Conservation (phyloP, 2,888 invertebrate species). For the Scaptomyza polygonia region DNA sequence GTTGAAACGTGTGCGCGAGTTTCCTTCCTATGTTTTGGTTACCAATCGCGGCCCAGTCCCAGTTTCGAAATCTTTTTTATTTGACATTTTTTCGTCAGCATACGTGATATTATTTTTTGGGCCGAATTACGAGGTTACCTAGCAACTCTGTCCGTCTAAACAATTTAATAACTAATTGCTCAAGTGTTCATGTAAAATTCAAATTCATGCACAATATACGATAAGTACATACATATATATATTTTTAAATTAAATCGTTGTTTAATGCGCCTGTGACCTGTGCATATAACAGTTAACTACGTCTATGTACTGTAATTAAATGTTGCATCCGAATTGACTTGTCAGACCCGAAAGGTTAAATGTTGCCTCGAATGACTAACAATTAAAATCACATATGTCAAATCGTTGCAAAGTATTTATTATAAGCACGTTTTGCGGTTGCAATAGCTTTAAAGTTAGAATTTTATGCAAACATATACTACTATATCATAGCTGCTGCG, state of each 20-base stretch:
- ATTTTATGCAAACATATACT: background rate
- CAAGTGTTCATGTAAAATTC: background rate
- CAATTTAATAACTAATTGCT: slow-evolving; percentile 3
- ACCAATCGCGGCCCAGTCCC: slow-evolving; percentile 71
- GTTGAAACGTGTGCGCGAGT: slow-evolving; percentile 57
- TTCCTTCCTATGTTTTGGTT: slow-evolving; percentile 67
- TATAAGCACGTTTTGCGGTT: background rate
- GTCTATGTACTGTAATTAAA: background rate
- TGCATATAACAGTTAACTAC: background rate
- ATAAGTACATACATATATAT: background rate
- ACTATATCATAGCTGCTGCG: slow-evolving; percentile 31
- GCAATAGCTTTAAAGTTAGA: background rate
- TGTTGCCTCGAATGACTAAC: background rate
- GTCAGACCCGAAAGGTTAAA: background rate
- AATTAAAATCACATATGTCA: background rate
- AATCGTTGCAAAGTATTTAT: background rate
- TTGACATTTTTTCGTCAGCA: slow-evolving; percentile 40
- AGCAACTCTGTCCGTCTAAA: slow-evolving; percentile 2
- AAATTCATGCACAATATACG: background rate
- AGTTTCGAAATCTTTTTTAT: slow-evolving; percentile 49
- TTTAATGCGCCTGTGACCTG: background rate
- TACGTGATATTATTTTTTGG: slow-evolving; percentile 46
- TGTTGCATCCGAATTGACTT: background rate
- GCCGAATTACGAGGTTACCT: slow-evolving; percentile 20
- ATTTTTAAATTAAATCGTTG: background rate